These are phyloP conservation scores for Xylota segnis DNA, from an alignment of 2,888 invertebrate genomes.

Conservation along the genomic window DNA sequence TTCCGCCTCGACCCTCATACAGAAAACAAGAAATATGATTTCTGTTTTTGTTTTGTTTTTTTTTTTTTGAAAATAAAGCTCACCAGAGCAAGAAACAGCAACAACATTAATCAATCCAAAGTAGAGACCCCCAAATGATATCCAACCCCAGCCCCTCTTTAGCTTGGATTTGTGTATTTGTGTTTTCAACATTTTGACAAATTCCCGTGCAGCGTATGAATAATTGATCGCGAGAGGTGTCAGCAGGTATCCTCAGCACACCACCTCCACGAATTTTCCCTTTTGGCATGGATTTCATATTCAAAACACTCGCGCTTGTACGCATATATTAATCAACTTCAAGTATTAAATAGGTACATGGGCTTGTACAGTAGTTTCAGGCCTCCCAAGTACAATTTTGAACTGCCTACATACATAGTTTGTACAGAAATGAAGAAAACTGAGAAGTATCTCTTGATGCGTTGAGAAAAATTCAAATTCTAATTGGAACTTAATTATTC, in stretches of 20 bases:
- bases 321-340: conserved; percentile 36
- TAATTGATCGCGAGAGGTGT: conserved; percentile 53
- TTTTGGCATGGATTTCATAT: conserved; percentile 46
- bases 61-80: conserved; percentile 18
- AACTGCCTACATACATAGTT: neutral
- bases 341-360: conserved; percentile 20
- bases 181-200: conserved; percentile 50
- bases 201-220: conserved; percentile 41
- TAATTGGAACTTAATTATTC: conserved; percentile 40
- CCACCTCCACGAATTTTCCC: conserved; percentile 32
- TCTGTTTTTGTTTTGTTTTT: no score
- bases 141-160: neutral
- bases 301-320: conserved; percentile 1
- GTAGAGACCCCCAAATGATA: conserved; percentile 11
- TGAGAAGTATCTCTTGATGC: neutral
- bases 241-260: conserved; percentile 23
- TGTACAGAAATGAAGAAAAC: neutral
- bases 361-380: neutral
- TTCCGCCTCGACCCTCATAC: neutral
- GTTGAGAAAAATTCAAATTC: conserved; percentile 5
- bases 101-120: conserved; percentile 34
- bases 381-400: neutral
- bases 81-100: conserved; percentile 7
- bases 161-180: conserved; percentile 29
- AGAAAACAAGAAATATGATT: conserved; percentile 10